Evolutionary conservation across 2,888 invertebrate species (phyloP), one percentile per base, ranked within the genome.

Genomic region (Alentia gelatinosa): DNA sequence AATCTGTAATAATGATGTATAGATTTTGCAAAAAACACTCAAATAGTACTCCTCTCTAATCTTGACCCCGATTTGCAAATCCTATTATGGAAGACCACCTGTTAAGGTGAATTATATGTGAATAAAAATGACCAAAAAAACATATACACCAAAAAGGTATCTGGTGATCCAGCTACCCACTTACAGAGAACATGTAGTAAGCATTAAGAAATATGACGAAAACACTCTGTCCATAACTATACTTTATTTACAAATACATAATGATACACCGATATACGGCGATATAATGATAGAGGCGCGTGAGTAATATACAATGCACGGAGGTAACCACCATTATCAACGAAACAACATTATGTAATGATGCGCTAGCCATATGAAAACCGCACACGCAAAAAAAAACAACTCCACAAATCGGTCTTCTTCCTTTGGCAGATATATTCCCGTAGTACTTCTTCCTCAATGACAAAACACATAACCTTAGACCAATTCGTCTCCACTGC

Each of bases 251-350:
- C 79, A 79, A 37, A 7, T 35, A 79, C 79, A 37, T 35, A 15
- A 79, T 79, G 39, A 79, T 12, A 37, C 79, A 37, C 79, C 79
- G 39, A 15, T 37, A 5, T 19, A 35, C 63, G 39, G 37, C 39
- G 39, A 19, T 19, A 35, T 39, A 35, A 37, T 35, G 39, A 39
- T 35, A 39, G 79, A 9, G 79, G 39, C 39, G 79, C 9, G 39
- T 35, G 79, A 79, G 39, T 79, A 19, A 79, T 79, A 39, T 79
- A 79, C 79, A 79, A 79, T 79, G 79, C 39, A 79, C 39, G 39
- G 30, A 35, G 79, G 37, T 30, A 23, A 37, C 68, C 68, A 68
- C 68, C 68, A 68, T 26, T 4, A 68, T 68, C 56, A 68, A 68
- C 68, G 26, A 26, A 68, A 68, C 68, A 68, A 68, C 68, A 68